A percentile compares a stretch with the other conserved stretches of the same genome.
phyloP scores from a whole-genome alignment of 2,797 vertebrate genomes.

The Cuculus canorus region DNA sequence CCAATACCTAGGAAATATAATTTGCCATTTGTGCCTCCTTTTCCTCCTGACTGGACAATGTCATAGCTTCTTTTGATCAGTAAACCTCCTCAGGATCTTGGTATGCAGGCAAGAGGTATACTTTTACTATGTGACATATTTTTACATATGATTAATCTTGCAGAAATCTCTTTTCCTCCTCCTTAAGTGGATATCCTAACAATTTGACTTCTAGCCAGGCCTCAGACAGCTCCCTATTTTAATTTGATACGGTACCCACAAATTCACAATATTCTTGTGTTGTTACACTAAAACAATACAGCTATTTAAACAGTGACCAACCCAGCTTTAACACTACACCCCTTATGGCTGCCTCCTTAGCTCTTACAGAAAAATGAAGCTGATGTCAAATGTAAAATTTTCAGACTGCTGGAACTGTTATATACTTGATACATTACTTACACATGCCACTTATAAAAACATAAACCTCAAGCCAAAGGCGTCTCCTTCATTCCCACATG shows the following conservation, averaged over 20 bases:
- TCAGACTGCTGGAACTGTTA: conserved; percentile 19
- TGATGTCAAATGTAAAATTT: conserved; percentile 39
- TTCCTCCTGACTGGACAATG: neutral
- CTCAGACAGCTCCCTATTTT: neutral
- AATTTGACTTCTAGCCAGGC: conserved; percentile 1
- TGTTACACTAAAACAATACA: neutral
- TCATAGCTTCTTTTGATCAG: neutral
- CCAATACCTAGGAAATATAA: neutral
- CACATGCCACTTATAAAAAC: conserved; percentile 42
- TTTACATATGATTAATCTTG: neutral
- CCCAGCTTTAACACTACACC: neutral
- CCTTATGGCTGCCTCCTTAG: neutral
- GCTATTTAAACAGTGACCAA: neutral
- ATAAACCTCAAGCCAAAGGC: conserved; percentile 51
- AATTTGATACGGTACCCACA: neutral
- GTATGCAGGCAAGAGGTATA: neutral
- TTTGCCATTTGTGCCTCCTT: neutral
- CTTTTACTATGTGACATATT: neutral
- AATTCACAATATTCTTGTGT: neutral
- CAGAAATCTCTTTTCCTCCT: conserved; percentile 1
- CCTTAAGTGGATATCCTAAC: neutral
- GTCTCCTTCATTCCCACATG: conserved; percentile 26
- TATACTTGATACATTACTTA: conserved; percentile 3
- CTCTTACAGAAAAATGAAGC: neutral
- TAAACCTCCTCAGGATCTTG: neutral